phyloP scores from a whole-genome alignment of 2,797 vertebrate genomes.

The Phoebastria nigripes region DNA sequence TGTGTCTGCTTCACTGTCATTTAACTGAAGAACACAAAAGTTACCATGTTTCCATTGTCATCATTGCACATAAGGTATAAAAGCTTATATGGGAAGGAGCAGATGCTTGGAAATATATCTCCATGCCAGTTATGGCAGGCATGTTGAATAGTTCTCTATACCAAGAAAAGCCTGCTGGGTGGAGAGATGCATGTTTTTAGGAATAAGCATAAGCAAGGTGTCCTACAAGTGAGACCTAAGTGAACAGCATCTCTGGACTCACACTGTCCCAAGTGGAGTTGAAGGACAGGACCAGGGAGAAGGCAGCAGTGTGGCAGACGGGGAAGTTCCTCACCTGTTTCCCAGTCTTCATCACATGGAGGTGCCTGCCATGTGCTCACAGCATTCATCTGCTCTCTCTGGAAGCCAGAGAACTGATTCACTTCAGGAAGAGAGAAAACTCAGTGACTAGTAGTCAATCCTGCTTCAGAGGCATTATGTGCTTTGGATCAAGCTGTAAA shows the following conservation, averaged over 20 bases:
- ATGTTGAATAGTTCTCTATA: not conserved
- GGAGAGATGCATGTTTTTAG: not conserved
- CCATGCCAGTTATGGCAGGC: not conserved
- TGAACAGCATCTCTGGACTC: not conserved
- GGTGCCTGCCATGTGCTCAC: slow-evolving; percentile 23
- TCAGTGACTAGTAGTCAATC: not conserved
- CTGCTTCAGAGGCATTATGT: not conserved
- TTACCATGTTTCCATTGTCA: not conserved
- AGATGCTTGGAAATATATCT: not conserved
- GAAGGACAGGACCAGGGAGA: not conserved
- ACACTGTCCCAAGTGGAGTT: not conserved
- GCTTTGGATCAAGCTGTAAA: not conserved
- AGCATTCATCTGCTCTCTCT: not conserved
- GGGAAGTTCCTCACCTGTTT: slow-evolving; percentile 18
- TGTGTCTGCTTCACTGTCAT: not conserved
- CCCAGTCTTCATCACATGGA: slow-evolving; percentile 47
- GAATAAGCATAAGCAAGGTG: not conserved
- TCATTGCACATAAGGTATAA: not conserved
- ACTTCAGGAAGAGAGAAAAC: slow-evolving; percentile 1
- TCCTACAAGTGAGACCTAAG: not conserved
- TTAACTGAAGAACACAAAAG: not conserved
- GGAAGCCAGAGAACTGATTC: not conserved
- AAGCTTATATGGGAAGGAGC: not conserved
- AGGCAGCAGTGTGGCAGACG: not conserved
- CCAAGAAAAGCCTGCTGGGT: not conserved